Base-by-base conservation (phyloP, 2,888 invertebrate genomes). In the Itoplectis maculator region DNA sequence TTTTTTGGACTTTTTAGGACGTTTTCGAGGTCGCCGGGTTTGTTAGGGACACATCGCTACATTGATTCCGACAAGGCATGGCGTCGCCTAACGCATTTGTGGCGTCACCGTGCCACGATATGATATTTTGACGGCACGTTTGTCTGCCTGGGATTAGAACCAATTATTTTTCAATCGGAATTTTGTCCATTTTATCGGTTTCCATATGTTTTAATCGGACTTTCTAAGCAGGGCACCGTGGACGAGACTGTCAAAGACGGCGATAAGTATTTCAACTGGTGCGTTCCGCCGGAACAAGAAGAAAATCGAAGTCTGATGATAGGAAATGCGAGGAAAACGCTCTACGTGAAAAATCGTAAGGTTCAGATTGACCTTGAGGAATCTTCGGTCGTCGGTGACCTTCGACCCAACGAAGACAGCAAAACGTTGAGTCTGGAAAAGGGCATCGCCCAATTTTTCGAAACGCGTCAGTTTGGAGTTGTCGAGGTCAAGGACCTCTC, bases 181-280 rank as follows among this genome's bases (percentile, higher is more conserved):
- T n/a, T n/a, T n/a, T n/a, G n/a, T n/a, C n/a, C n/a, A n/a, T n/a
- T n/a, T n/a, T n/a, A n/a, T n/a, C n/a, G n/a, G n/a, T n/a, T n/a
- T n/a, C n/a, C n/a, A n/a, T n/a, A n/a, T n/a, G n/a, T n/a, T n/a
- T n/a, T n/a, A n/a, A n/a, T n/a, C n/a, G n/a, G n/a, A n/a, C n/a
- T n/a, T n/a, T n/a, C n/a, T n/a, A n/a, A n/a, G n/a, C n/a, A n/a
- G n/a, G 91, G 92, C 11, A 91, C 91, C 0, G 81, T 94, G 0
- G 93, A 94, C 84, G 89, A 93, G n/a, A 91, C 92, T 11, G 82
- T 94, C 0, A 86, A 88, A 4, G 89, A 92, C 49, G 94, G 94
- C 0, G 93, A 94, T 81, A 85, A 84, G 8, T 93, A 93, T 45
- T 94, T 93, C 83, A 89, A 89, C 6, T 90, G 90, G 85, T 93